Conservation (phyloP, 2,113 vertebrate species). For the Ictalurus punctatus region DNA sequence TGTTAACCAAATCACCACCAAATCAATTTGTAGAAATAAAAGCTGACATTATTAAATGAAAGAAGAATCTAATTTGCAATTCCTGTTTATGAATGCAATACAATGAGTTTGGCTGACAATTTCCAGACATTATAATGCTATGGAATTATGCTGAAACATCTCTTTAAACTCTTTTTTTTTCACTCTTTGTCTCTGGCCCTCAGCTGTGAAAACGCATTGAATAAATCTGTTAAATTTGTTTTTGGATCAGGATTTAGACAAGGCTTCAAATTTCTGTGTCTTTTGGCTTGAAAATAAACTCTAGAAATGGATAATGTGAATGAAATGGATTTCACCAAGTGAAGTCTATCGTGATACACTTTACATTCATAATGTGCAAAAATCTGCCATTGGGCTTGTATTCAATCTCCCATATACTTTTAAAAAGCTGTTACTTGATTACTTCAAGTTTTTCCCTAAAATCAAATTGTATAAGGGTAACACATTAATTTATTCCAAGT, state of each 20-base stretch:
- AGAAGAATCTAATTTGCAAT: not conserved
- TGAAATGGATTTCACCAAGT: not conserved
- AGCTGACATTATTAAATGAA: not conserved
- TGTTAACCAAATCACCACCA: not conserved
- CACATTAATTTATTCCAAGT: no score
- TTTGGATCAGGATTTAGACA: not conserved
- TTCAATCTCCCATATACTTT: not conserved
- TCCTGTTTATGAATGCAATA: no score
- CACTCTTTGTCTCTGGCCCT: not conserved
- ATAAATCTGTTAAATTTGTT: not conserved
- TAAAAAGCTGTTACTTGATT: not conserved
- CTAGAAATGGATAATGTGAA: not conserved
- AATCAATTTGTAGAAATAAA: not conserved
- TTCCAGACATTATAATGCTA: not conserved
- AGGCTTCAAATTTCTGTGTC: not conserved
- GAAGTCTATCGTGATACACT: not conserved
- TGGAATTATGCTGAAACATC: not conserved
- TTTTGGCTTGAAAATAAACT: not conserved
- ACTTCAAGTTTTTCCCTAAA: not conserved
- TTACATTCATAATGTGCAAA: not conserved
- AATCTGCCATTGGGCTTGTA: not conserved
- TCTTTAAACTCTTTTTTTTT: not conserved
- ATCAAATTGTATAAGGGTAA: no score
- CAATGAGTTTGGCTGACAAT: not conserved
- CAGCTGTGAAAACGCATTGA: not conserved